Base-by-base conservation (phyloP, 2,797 vertebrate species). In the Australoheros facetus region DNA sequence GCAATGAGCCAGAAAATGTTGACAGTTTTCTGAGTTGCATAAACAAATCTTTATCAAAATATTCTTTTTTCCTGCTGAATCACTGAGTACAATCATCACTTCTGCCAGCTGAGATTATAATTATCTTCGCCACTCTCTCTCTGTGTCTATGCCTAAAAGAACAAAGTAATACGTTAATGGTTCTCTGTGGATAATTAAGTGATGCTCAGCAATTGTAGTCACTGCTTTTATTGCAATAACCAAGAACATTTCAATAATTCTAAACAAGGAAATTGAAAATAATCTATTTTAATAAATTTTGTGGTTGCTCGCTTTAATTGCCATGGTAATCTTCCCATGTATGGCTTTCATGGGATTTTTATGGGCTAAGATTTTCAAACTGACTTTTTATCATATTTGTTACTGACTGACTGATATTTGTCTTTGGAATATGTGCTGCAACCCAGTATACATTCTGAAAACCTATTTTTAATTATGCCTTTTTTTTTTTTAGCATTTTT, bases 1-100 rank as follows among this genome's bases (percentile, higher is more conserved):
- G 64, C 17, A 53, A 53, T 4, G 17, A 53, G 26, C 26, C 45
- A 69, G 45, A n/a, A 32, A 69, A 30, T 30, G 14, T 30, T 69
- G 64, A 51, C 42, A n/a, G 1, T 1, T 69, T 53, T 69, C 26
- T 34, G 8, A 19, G 21, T 51, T 56, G 30, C 39, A 53, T 64
- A 73, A 73, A 73, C 7, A 28, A 70, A 70, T 70, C 37, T 56
- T 69, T n/a, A 51, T 69, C 64, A 66, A 19, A 48, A 12, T 9
- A 48, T 28, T 66, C 3, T 4, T 58, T 56, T 34, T 34, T 34
- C 7, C 19, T 48, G 23, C 54, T 58, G 64, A 42, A 75, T 45
- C 16, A 60, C 14, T 32, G 60, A 64, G 21, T 72, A 13, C 4
- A 39, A 74, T 39, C 53, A 42, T 28, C 14, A 45, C 30, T 53